Evolutionary conservation across 2,888 invertebrate species (phyloP).

Genomic region (Galerucella nymphaeae): DNA sequence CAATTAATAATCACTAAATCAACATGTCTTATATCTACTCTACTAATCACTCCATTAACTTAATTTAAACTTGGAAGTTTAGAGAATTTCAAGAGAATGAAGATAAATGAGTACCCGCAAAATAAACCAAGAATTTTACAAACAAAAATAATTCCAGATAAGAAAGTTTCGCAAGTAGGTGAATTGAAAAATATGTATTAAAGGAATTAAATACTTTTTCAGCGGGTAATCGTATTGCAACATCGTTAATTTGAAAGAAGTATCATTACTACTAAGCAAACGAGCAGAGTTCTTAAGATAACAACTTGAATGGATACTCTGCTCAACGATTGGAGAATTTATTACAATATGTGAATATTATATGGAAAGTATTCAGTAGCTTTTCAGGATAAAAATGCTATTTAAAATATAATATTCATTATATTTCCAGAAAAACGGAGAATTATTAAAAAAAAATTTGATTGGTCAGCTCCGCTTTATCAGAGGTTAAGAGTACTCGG

Average conservation of each 20-base stretch:
- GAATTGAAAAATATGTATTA: constrained; percentile 5
- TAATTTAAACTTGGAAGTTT: constrained; percentile 27
- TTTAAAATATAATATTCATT: too few species aligned
- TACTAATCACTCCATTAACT: constrained; percentile 30
- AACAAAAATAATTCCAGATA: constrained; percentile 16
- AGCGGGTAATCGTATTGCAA: background rate
- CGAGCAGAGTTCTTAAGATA: background rate
- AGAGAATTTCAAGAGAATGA: constrained; percentile 26
- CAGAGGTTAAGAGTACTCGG: too few species aligned
- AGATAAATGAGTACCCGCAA: constrained; percentile 28
- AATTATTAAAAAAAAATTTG: too few species aligned
- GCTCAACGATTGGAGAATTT: too few species aligned
- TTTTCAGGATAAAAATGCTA: too few species aligned
- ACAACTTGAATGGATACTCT: background rate
- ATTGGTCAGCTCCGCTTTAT: too few species aligned
- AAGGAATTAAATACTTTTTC: background rate
- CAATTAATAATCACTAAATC: constrained; percentile 2
- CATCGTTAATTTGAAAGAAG: background rate
- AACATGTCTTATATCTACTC: constrained; percentile 18
- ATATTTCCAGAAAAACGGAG: too few species aligned
- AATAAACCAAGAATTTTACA: constrained; percentile 13
- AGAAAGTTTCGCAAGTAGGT: constrained; percentile 7
- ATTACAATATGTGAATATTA: too few species aligned
- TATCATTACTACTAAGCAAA: background rate
- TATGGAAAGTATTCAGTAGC: too few species aligned